Conservation (phyloP, 2,797 vertebrate genomes). For the Pantherophis vulpinus region DNA sequence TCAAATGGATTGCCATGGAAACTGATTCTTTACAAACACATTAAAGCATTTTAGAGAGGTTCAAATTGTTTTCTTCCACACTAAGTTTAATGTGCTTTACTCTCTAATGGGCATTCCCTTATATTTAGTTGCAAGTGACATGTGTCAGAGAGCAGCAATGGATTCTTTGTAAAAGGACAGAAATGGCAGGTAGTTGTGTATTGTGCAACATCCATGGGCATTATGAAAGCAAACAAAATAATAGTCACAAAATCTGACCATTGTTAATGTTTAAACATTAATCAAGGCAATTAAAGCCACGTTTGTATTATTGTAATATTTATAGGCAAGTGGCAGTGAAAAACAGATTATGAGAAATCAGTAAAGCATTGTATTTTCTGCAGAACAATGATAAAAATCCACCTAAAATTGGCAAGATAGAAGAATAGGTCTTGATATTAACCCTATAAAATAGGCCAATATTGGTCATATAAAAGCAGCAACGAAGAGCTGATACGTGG, state of each 20-base stretch:
- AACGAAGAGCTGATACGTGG: background rate
- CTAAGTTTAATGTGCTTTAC: conserved; percentile 1
- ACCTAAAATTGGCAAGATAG: background rate
- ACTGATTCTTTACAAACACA: conserved; percentile 23
- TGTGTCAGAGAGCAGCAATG: background rate
- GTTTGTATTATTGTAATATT: background rate
- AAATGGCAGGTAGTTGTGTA: background rate
- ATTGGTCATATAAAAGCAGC: background rate
- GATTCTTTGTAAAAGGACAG: background rate
- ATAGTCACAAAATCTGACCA: too few relatives aligned
- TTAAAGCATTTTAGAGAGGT: conserved; percentile 32
- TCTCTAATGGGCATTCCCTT: background rate
- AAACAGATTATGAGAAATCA: background rate
- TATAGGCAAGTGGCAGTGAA: background rate
- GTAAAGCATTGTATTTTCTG: background rate
- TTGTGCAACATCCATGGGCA: conserved; percentile 14
- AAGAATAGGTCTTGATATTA: background rate
- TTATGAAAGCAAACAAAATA: conserved; percentile 20
- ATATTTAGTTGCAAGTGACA: conserved; percentile 20
- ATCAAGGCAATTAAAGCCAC: background rate
- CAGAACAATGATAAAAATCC: background rate
- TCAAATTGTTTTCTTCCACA: conserved; percentile 7
- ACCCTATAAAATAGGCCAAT: background rate
- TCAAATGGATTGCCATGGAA: conserved; percentile 9
- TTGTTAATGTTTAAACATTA: background rate